Conservation (phyloP, 2,888 invertebrate species). For the Caprella mutica region DNA sequence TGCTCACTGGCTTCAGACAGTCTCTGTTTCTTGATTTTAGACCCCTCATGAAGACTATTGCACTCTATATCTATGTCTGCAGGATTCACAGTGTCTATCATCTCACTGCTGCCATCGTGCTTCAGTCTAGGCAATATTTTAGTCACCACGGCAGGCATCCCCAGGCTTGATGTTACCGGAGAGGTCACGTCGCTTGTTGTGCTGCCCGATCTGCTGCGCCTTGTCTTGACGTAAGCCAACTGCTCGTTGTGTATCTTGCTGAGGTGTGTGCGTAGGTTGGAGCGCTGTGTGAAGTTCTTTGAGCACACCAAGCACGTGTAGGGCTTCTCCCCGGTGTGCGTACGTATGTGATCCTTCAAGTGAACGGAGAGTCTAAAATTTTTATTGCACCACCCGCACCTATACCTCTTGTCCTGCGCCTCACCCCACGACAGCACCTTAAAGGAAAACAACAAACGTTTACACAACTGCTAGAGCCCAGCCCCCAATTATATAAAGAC, state of each 20-base stretch:
- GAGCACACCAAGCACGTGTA: slow-evolving; percentile 28
- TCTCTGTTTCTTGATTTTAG: too few relatives aligned
- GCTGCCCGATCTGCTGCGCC: slow-evolving; percentile 21
- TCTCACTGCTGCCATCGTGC: too few relatives aligned
- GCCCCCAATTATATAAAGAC: too few relatives aligned
- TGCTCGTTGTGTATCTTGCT: slow-evolving; percentile 33
- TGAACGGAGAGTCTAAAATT: slow-evolving; percentile 33
- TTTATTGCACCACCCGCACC: slow-evolving; percentile 32
- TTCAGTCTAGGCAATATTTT: too few relatives aligned
- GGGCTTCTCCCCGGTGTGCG: slow-evolving; percentile 33
- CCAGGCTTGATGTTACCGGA: too few relatives aligned
- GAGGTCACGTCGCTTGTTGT: too few relatives aligned
- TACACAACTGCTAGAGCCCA: too few relatives aligned
- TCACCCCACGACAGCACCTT: slow-evolving; percentile 27
- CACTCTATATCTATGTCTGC: too few relatives aligned
- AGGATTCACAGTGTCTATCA: too few relatives aligned
- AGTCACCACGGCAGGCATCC: too few relatives aligned
- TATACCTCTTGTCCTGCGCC: slow-evolving; percentile 31
- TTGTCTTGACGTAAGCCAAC: slow-evolving; percentile 26
- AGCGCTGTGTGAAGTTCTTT: slow-evolving; percentile 33
- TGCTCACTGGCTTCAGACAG: too few relatives aligned
- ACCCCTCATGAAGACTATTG: too few relatives aligned
- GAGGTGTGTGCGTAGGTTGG: slow-evolving; percentile 32
- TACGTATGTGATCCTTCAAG: slow-evolving; percentile 32
- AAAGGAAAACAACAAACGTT: slow-evolving; percentile 27